phyloP scores from a whole-genome alignment of 2,113 vertebrate species.

The Apeltes quadracus region DNA sequence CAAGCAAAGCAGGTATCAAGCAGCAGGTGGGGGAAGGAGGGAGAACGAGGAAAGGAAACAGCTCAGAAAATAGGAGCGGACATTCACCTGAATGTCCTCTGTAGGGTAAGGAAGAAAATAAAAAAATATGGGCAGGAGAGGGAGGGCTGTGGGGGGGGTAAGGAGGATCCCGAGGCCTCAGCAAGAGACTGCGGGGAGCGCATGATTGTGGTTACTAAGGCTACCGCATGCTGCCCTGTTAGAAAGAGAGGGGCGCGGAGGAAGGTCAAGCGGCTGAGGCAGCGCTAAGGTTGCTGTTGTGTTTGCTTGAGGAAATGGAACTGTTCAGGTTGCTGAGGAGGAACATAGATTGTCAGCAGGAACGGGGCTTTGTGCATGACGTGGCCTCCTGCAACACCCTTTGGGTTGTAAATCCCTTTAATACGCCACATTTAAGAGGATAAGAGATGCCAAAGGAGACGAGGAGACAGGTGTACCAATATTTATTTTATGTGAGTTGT shows the following conservation, averaged over 20 bases:
- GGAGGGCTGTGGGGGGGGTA: not conserved
- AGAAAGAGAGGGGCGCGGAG: conserved; percentile 39
- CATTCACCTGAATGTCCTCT: conserved; percentile 66
- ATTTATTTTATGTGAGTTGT: conserved; percentile 39
- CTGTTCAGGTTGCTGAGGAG: conserved; percentile 57
- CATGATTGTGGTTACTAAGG: conserved; percentile 70
- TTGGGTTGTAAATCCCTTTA: conserved; percentile 62
- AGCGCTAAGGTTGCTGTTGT: no score
- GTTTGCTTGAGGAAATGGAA: conserved; percentile 52
- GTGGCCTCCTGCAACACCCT: conserved; percentile 38
- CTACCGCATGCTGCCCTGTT: conserved; percentile 59
- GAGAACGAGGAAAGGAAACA: conserved; percentile 26
- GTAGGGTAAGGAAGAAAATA: conserved; percentile 24
- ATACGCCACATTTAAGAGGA: conserved; percentile 57
- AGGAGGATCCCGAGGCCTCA: conserved; percentile 29
- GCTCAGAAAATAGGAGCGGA: conserved; percentile 56
- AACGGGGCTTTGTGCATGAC: conserved; percentile 33
- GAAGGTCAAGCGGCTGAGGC: conserved; percentile 57
- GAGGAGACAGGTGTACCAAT: conserved; percentile 45
- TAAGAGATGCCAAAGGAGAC: conserved; percentile 63
- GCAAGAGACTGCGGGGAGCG: conserved; percentile 20
- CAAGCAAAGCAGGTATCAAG: conserved; percentile 35
- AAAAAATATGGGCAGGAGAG: not conserved
- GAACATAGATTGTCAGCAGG: conserved; percentile 50
- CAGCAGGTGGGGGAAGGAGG: conserved; percentile 39